phyloP scores from a whole-genome alignment of 2,797 vertebrate genomes.

The Gallinago stenura region DNA sequence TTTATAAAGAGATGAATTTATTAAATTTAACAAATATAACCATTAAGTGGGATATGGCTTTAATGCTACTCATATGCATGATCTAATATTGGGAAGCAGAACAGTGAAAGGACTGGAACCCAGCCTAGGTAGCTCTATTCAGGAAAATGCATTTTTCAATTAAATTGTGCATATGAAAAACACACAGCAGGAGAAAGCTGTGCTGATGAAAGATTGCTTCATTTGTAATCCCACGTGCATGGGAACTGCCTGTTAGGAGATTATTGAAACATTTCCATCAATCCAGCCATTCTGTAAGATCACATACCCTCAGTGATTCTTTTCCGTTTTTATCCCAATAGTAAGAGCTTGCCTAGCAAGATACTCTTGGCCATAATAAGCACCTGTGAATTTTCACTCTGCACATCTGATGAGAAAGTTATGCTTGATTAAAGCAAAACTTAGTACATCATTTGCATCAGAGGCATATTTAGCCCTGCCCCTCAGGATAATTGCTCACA shows the following conservation, averaged over 20 bases:
- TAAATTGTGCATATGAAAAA: neutral
- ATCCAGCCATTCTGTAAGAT: neutral
- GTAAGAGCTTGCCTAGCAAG: neutral
- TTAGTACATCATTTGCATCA: neutral
- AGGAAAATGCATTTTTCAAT: neutral
- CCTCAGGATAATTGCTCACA: neutral
- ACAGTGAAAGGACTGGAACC: neutral
- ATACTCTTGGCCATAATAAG: neutral
- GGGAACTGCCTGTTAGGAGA: neutral
- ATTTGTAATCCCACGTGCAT: neutral
- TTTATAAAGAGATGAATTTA: neutral
- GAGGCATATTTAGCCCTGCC: neutral
- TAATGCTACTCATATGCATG: rapidly evolving
- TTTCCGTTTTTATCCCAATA: neutral
- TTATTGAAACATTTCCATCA: neutral
- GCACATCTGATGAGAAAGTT: neutral
- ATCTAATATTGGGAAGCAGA: neutral
- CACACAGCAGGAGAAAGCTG: neutral
- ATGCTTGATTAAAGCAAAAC: neutral
- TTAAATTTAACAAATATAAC: neutral
- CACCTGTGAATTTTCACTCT: neutral
- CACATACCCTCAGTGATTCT: neutral
- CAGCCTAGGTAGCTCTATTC: neutral
- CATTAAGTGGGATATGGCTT: neutral
- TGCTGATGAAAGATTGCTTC: neutral